Base-by-base conservation (phyloP, 2,888 invertebrate species). In the Eurytoma californica region DNA sequence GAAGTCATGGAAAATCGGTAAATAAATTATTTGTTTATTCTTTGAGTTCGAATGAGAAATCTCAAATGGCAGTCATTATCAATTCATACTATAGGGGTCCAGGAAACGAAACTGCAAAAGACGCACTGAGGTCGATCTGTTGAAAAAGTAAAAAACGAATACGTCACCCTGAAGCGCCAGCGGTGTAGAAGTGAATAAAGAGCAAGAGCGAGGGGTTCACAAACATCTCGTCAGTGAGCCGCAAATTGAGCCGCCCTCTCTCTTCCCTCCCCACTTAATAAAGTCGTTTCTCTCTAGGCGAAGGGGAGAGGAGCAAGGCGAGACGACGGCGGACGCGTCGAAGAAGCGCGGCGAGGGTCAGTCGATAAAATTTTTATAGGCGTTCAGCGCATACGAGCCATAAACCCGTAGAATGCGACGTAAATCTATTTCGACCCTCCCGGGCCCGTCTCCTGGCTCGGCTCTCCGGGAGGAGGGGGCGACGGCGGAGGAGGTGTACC, bases 401-500 rank as follows among this genome's bases (percentile, higher is more conserved):
- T 83, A 84, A 85, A 83, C 80, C 77, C 73, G 79, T 83, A 81
- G 83, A 84, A 85, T 84, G 84, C 82, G 80, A 85, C 84, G 85
- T 86, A 87, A 89, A 88, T 87, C 87, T 87, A 87, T 87, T 86
- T 85, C 82, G 84, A 85, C 83, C 83, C 84, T 85, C 84, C 87
- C 57, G 18, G 63, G 68, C 55, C 18, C 49, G 24, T 63, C 63
- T 39, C 53, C 18, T n/a, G 20, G 57, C 28, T 18, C 81, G 80
- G 82, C 82, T 82, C 82, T 82, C 51, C 20, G 20, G 28, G 12
- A 14, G 53, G 68, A 39, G 61, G 47, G 24, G 67, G 18, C 24
- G 58, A 39, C 24, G 24, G 24, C 24, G 55, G 39, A 12, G 69
- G n/a, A 47, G 69, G 53, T 12, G 61, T 3, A 18, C 9, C n/a